phyloP scores from a whole-genome alignment of 1,140 invertebrate species.

The Andricus grossulariae region DNA sequence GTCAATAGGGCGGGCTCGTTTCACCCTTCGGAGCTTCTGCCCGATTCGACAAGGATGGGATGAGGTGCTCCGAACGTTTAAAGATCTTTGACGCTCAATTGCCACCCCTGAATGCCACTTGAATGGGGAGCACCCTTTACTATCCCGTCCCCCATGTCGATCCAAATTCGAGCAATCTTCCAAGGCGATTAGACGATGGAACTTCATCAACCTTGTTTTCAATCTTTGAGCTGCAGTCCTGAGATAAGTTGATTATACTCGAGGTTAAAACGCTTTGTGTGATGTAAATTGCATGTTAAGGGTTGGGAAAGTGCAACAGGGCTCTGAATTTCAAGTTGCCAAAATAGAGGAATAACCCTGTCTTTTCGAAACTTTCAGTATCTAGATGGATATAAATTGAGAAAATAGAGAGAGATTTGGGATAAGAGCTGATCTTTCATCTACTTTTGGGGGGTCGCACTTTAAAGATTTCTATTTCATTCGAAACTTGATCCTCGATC shows the following conservation, averaged over 20 bases:
- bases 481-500: background rate
- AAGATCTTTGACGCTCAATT: constrained; percentile 66
- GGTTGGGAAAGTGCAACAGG: background rate
- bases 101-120: constrained; percentile 57
- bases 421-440: background rate
- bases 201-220: constrained; percentile 43
- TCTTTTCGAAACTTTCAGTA: too few relatives aligned
- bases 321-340: background rate
- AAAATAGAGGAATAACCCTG: too few relatives aligned
- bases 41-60: constrained; percentile 47
- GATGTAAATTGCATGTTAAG: background rate
- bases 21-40: constrained; percentile 43
- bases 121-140: constrained; percentile 37
- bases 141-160: constrained; percentile 28
- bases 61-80: constrained; percentile 59
- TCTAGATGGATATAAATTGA: background rate
- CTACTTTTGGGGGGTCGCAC: constrained; percentile 15
- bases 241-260: constrained; percentile 36
- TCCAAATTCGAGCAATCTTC: constrained; percentile 57
- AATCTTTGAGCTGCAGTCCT: constrained; percentile 26
- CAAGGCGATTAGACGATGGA: constrained; percentile 50
- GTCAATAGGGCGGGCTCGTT: constrained; percentile 51
- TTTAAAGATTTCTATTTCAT: constrained; percentile 43
- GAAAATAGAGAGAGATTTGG: background rate
- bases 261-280: background rate